Conservation (phyloP, 2,797 vertebrate species). For the Falco cherrug region DNA sequence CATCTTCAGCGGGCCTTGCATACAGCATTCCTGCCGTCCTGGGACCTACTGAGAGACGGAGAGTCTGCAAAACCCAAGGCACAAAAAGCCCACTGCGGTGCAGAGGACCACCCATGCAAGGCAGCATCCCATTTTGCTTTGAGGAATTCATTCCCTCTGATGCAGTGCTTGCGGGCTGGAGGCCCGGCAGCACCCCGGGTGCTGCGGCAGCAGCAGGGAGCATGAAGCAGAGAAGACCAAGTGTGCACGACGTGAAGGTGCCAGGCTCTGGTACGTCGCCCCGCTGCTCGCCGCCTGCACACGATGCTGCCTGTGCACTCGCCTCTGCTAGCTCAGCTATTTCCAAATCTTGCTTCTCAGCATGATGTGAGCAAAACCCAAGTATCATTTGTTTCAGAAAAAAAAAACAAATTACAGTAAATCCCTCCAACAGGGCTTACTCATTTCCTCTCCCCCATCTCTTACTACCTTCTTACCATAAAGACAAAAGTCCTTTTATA, state of each 20-base stretch:
- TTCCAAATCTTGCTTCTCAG: not conserved
- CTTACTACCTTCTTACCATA: not conserved
- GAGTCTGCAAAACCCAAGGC: not conserved
- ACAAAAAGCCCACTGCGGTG: not conserved
- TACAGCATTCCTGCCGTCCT: not conserved
- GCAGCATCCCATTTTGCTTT: accelerated
- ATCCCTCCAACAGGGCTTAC: not conserved
- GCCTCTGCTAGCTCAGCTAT: not conserved
- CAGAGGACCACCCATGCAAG: not conserved
- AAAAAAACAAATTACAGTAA: not conserved
- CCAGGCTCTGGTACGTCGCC: not conserved
- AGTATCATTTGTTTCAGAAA: not conserved
- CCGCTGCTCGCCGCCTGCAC: not conserved
- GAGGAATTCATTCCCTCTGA: not conserved
- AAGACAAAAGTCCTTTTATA: not conserved
- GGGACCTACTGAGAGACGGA: not conserved
- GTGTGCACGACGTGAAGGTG: accelerated
- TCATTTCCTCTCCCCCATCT: not conserved
- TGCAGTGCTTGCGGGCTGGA: not conserved
- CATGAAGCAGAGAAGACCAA: not conserved
- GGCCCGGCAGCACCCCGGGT: not conserved
- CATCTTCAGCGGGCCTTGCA: not conserved
- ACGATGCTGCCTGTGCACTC: accelerated
- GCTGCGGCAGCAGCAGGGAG: not conserved
- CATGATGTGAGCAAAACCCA: not conserved